These are phyloP conservation scores for Strix uralensis DNA, from an alignment of 2,113 vertebrate genomes.

Conservation along the genomic window DNA sequence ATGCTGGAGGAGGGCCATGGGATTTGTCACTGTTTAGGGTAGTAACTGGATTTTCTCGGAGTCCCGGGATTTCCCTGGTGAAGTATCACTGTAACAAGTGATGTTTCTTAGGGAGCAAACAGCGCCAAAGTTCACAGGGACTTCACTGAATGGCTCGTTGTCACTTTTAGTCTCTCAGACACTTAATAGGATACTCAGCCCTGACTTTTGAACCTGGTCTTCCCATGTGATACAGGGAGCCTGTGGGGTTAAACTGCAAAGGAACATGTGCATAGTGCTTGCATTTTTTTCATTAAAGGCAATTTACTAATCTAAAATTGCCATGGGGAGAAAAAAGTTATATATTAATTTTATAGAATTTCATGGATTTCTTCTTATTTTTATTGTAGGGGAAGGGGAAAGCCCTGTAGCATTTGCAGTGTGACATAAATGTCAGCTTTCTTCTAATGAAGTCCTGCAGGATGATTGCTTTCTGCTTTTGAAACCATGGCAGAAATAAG, in stretches of 20 bases:
- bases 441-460: constrained; percentile 13
- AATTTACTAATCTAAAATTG: background rate
- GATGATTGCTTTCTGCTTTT: constrained; percentile 43
- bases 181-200: background rate
- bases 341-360: background rate
- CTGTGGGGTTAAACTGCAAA: background rate
- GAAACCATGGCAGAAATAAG: constrained; percentile 25
- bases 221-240: background rate
- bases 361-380: background rate
- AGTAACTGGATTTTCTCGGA: background rate
- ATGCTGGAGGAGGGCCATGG: background rate
- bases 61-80: background rate
- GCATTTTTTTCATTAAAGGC: background rate
- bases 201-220: background rate
- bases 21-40: background rate
- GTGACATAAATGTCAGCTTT: constrained; percentile 11
- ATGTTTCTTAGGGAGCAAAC: background rate
- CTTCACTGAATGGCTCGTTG: background rate
- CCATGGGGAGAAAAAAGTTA: background rate
- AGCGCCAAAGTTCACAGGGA: background rate
- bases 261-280: background rate
- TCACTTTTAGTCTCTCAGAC: background rate
- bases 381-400: background rate
- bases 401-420: background rate
- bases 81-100: background rate